Base-by-base conservation (phyloP, 2,113 vertebrate species). In the Ochotona curzoniae region DNA sequence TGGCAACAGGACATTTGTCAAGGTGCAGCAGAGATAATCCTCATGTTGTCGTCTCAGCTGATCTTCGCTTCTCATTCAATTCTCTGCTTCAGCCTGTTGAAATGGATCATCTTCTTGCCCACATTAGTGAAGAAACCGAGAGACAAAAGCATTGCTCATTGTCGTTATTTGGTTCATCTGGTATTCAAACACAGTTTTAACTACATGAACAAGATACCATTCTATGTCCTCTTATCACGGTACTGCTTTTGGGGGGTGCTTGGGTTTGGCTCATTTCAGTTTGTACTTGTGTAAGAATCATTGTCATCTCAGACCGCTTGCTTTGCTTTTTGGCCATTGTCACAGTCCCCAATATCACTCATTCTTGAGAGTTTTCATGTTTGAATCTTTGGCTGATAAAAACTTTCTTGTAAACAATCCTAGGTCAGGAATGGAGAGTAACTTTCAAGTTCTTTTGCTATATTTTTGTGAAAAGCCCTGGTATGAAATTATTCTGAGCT, bases 401-500 rank as follows among this genome's bases (percentile, higher is more conserved):
- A 63, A 78, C 60, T 73, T 81, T 51, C 17, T 23, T 78, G 2
- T 49, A n/a, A 79, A 44, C 64, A 73, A 49, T 23, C 4, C 86
- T 70, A 76, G 71, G 73, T 81, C 12, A 64, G 38, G 38, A 89
- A 18, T 7, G 21, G 30, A 64, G 61, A 89, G 60, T 30, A 23
- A 93, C 73, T 84, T 82, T n/a, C 32, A 82, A 78, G 38, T 12
- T 32, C 30, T 51, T 93, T 71, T 54, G 28, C 18, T 20, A 54
- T 47, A 14, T 26, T 0, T 88, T 67, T 78, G 23, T 88, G 81
- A 75, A 73, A 94, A 91, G 49, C n/a, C 11, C 44, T 84, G 44
- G 20, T 47, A 21, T 54, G 78, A 35, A 49, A 78, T 90, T 86
- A 74, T n/a, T 93, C 89, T 74, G 71, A 88, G 82, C 35, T 60